Evolutionary conservation across 2,113 vertebrate genomes (phyloP).

Genomic region (Tachycineta bicolor): DNA sequence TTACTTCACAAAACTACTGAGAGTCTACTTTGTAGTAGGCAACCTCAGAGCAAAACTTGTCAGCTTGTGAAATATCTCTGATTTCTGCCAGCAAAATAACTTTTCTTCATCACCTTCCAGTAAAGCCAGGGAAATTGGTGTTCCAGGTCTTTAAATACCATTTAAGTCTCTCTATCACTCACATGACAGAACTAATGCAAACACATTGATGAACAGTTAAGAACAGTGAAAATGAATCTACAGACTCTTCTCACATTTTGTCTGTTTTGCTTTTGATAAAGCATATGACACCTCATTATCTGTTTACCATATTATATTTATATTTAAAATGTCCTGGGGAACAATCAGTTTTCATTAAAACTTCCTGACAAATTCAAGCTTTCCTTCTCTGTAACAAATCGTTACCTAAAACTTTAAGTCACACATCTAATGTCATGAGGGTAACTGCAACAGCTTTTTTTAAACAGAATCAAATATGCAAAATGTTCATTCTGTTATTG

Average conservation of each 20-base stretch:
- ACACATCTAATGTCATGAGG: neutral
- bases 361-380: neutral
- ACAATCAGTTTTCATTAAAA: neutral
- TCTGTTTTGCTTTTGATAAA: neutral
- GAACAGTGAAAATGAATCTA: neutral
- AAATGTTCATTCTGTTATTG: conserved; percentile 31
- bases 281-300: neutral
- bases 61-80: neutral
- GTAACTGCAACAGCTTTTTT: neutral
- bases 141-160: neutral
- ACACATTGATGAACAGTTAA: neutral
- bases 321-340: neutral
- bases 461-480: conserved; percentile 11
- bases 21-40: neutral
- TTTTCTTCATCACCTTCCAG: neutral
- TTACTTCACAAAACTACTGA: neutral
- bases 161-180: neutral
- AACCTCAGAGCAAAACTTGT: neutral
- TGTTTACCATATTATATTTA: neutral
- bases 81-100: neutral
- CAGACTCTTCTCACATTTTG: neutral
- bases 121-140: neutral
- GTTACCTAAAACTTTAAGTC: neutral
- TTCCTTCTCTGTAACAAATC: neutral
- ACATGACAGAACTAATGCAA: neutral